These are phyloP conservation scores for Heliopora coerulea DNA, from an alignment of 92 coral and sea anemone species.

Conservation along the genomic window DNA sequence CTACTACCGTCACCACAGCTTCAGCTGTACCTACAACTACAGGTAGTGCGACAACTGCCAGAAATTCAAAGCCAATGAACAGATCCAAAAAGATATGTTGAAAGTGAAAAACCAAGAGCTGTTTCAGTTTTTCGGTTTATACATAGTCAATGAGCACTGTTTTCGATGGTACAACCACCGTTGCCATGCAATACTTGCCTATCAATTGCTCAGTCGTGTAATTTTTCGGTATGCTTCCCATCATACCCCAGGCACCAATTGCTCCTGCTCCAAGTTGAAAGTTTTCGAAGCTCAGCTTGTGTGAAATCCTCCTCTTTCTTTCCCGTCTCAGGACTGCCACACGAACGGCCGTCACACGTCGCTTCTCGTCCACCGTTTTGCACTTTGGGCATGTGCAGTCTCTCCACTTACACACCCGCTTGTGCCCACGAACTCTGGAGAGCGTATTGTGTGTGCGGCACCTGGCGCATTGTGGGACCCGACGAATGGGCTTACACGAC, in stretches of 20 bases:
- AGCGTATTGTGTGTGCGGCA: conserved; percentile 27
- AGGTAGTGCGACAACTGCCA: too few species aligned
- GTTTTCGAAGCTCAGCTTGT: background rate
- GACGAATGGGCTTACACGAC: background rate
- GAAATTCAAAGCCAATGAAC: too few species aligned
- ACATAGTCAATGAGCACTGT: too few species aligned
- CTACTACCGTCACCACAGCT: too few species aligned
- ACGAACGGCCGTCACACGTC: conserved; percentile 39
- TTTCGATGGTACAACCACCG: too few species aligned
- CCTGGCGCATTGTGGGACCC: conserved; percentile 13
- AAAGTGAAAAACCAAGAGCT: too few species aligned
- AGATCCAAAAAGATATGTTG: too few species aligned
- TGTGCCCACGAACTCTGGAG: conserved; percentile 39
- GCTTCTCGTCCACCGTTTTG: conserved; percentile 25
- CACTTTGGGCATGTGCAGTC: conserved; percentile 45
- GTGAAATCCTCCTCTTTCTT: conserved; percentile 22
- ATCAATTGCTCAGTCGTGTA: conserved; percentile 11
- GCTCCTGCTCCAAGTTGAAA: background rate
- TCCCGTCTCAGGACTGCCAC: conserved; percentile 32
- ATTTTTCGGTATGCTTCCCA: conserved; percentile 20
- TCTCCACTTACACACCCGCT: conserved; percentile 31
- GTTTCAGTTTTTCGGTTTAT: too few species aligned
- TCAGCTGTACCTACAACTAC: too few species aligned
- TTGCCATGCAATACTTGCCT: too few species aligned
- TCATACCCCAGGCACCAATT: conserved; percentile 28